Evolutionary conservation across 2,113 vertebrate genomes (phyloP), one percentile per base, ranked within the genome.

Genomic region (Pelvicachromis taeniatus): DNA sequence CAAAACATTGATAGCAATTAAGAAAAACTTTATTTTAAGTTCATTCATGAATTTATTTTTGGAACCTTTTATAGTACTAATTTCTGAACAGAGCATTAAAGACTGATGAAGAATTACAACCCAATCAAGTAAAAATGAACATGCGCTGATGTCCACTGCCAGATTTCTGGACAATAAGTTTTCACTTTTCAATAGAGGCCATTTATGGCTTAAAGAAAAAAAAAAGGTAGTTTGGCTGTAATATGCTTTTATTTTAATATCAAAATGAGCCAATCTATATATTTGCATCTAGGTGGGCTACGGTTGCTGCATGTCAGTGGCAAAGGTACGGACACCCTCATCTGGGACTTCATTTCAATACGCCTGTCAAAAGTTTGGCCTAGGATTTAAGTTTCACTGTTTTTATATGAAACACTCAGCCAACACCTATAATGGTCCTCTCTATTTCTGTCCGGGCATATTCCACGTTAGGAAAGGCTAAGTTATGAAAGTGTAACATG

Each of bases 401-500:
- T 96, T 95, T 96, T 90, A 92, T 94, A 95, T 92, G 92, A 96
- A 95, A 95, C 83, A 91, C 91, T 94, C 90, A 93, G 95, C 95
- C 95, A 95, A 94, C 94, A 95, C 95, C 90, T 88, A 91, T 91
- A 93, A 94, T 94, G 85, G 61, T 58, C 29, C 73, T 31, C 13
- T 68, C 78, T 56, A 4, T 11, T 50, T 75, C 59, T 81, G 53
- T 54, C 52, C 10, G 2, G 80, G 79, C 86, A 89, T 88, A 91
- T 87, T 88, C 87, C 88, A 94, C 86, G 87, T 93, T 95, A 87
- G 88, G 12, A 52, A 33, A 75, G 93, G 94, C 85, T 90, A 95
- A 85, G 93, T 94, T 93, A 93, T 88, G 79, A 91, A 83, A 78
- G 84, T 63, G 85, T 79, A 79, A 83, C 85, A 87, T 77, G 45